These are phyloP conservation scores for Cheilosia vulpina DNA, from an alignment of 2,888 invertebrate genomes.

Conservation along the genomic window DNA sequence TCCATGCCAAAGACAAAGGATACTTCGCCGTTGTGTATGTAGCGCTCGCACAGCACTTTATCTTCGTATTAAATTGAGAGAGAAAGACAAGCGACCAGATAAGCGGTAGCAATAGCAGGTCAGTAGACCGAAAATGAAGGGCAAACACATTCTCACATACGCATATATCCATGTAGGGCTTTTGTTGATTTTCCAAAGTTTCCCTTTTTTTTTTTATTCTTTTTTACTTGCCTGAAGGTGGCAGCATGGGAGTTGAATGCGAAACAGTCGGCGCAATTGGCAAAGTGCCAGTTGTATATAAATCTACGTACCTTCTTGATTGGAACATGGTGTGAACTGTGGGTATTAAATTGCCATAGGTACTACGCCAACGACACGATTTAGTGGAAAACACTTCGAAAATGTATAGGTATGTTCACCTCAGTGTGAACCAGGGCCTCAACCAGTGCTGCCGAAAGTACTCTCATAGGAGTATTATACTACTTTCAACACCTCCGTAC, in stretches of 20 bases:
- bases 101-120: constrained; percentile 33
- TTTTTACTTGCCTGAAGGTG: constrained; percentile 7
- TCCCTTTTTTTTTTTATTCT: neutral
- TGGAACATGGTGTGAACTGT: no score
- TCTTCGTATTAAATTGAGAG: constrained; percentile 61
- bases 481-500: no score
- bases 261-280: constrained; percentile 40
- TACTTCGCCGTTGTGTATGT: neutral
- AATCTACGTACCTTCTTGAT: neutral
- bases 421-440: no score
- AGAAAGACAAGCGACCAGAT: constrained; percentile 42
- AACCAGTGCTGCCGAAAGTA: no score
- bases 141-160: constrained; percentile 38
- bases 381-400: no score
- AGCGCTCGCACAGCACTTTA: constrained; percentile 52
- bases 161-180: neutral
- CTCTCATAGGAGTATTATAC: no score
- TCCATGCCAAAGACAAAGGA: constrained; percentile 51
- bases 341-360: no score
- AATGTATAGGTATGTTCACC: no score
- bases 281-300: neutral
- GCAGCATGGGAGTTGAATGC: neutral
- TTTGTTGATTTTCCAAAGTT: constrained; percentile 30
- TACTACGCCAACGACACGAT: no score
- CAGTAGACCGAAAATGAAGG: constrained; percentile 58